These are phyloP conservation scores for Drosophila takahashii DNA, from an alignment of 1,140 invertebrate genomes.

Conservation along the genomic window DNA sequence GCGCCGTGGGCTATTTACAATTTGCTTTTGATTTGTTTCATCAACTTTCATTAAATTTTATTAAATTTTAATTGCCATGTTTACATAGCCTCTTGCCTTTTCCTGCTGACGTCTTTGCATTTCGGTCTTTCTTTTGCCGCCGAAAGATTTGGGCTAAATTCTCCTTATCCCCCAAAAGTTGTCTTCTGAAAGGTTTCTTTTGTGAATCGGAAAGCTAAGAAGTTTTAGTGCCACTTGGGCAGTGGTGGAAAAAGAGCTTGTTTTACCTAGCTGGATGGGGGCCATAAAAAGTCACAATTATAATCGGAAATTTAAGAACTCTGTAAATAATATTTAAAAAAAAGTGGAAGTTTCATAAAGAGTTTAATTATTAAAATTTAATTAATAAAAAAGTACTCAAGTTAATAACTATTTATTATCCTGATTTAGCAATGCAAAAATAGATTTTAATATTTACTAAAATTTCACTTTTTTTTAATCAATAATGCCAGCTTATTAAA, in stretches of 20 bases:
- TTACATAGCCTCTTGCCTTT: conserved; percentile 30
- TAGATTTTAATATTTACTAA: too few relatives aligned
- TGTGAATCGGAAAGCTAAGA: conserved; percentile 2
- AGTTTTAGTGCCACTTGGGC: conserved; percentile 2
- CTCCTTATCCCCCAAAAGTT: neutral
- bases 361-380: too few relatives aligned
- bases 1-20: conserved; percentile 34
- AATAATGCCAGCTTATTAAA: too few relatives aligned
- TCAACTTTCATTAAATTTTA: conserved; percentile 70
- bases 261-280: neutral
- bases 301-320: neutral
- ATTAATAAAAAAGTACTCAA: too few relatives aligned
- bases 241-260: neutral
- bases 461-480: too few relatives aligned
- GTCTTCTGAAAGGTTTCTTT: conserved; percentile 1
- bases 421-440: too few relatives aligned
- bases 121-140: neutral
- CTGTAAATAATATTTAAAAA: too few relatives aligned
- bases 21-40: conserved; percentile 62
- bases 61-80: conserved; percentile 63
- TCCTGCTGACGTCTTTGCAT: neutral
- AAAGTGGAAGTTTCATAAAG: too few relatives aligned
- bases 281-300: neutral
- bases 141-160: neutral
- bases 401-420: too few relatives aligned